phyloP scores from a whole-genome alignment of 1,140 invertebrate genomes.

The Zaprionus tsacasi region DNA sequence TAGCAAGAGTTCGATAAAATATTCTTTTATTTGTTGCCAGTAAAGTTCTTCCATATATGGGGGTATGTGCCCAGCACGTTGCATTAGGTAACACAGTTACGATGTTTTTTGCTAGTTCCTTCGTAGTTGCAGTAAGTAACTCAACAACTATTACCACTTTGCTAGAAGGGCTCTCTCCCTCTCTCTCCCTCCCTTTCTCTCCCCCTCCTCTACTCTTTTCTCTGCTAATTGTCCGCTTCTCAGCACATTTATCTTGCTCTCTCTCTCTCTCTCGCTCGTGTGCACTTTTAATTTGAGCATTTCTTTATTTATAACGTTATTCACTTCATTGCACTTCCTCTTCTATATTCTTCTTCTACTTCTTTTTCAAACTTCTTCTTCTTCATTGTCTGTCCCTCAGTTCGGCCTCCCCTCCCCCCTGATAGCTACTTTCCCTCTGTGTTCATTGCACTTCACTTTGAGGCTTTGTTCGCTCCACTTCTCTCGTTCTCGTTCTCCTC shows the following conservation, averaged over 20 bases:
- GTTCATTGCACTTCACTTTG: constrained; percentile 28
- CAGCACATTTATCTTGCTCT: constrained; percentile 65
- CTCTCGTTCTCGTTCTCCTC: background rate
- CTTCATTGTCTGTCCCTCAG: constrained; percentile 5
- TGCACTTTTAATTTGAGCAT: constrained; percentile 71
- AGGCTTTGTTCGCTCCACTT: constrained; percentile 40
- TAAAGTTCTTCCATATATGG: background rate
- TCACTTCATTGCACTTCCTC: constrained; percentile 66
- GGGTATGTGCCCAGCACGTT: constrained; percentile 15
- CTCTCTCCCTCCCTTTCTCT: constrained; percentile 4
- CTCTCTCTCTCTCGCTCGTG: constrained; percentile 14
- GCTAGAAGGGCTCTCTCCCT: background rate
- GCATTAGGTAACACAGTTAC: background rate
- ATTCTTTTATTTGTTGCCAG: background rate
- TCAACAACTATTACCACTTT: constrained; percentile 43
- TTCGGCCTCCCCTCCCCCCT: background rate
- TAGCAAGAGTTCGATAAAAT: background rate
- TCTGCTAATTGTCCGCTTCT: constrained; percentile 62
- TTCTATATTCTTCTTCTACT: background rate
- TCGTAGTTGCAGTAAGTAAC: constrained; percentile 42
- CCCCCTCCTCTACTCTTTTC: constrained; percentile 1
- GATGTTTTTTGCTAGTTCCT: constrained; percentile 6
- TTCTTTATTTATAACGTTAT: constrained; percentile 79
- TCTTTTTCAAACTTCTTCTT: background rate
- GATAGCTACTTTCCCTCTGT: background rate